Base-by-base conservation (phyloP, 2,113 vertebrate genomes). In the Mesitornis unicolor region DNA sequence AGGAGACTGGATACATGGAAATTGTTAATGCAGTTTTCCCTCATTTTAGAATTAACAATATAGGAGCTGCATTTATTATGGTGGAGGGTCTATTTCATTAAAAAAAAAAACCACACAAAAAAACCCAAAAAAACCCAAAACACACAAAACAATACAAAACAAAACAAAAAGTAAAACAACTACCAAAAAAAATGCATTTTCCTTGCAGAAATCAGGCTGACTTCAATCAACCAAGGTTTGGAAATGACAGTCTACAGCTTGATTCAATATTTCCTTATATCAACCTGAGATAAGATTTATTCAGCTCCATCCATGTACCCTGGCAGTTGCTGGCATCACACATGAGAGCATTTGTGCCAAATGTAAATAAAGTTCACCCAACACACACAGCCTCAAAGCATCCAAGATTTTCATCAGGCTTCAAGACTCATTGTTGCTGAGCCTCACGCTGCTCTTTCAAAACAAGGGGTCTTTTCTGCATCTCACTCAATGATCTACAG, bases 401-500 rank as follows among this genome's bases (percentile, higher is more conserved):
- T 81, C 95, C 10, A 59, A 94, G 96, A 87, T 96, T 96, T 91
- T 90, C 91, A 90, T 75, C 50, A 2, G 67, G 82, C 95, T 95
- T 97, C 95, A 89, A 97, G 96, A 95, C 89, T 96, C 97, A 94
- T 96, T 97, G 97, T 96, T 97, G 96, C 96, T 21, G 25, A 81
- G 96, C 80, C 96, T 94, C 86, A 33, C 47, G 56, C 92, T 95
- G 96, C 95, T 96, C 94, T 95, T 94, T 94, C 94, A 92, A 98
- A 97, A 98, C 97, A 98, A 98, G 96, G 93, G 93, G 79, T 92
- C 97, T 97, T 97, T 98, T 98, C 96, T 98, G 71, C 95, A 84
- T 96, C 90, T 95, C 67, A 8, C 91, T 98, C 97, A 97, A 97
- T 98, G 96, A 97, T 96, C 96, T 97, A 95, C 98, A 98, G 97